These are phyloP conservation scores for Hemicordylus capensis DNA, from an alignment of 2,113 vertebrate species.

Conservation along the genomic window DNA sequence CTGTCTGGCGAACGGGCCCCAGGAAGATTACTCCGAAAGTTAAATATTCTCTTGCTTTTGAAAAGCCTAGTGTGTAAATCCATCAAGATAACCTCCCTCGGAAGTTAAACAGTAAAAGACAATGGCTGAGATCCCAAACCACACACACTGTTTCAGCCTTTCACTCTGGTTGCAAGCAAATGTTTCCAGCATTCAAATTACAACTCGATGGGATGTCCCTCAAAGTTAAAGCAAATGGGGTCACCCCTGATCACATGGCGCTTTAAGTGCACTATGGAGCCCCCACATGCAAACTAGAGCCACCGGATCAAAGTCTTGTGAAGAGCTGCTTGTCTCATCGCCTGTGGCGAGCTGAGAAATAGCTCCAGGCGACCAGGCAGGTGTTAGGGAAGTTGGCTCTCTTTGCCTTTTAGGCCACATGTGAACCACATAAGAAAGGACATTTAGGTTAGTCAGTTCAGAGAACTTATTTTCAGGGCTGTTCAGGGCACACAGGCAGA, in stretches of 20 bases:
- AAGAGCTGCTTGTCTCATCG: neutral
- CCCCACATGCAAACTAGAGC: neutral
- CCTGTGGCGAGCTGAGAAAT: neutral
- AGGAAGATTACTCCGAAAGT: neutral
- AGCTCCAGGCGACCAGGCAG: neutral
- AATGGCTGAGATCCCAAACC: neutral
- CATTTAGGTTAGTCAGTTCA: neutral
- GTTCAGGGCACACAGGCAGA: neutral
- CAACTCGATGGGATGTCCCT: neutral
- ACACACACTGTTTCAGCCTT: neutral
- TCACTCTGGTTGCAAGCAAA: neutral
- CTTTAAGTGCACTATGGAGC: neutral
- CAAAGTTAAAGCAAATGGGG: neutral
- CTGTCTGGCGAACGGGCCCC: neutral
- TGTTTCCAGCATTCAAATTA: neutral
- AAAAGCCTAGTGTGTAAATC: neutral
- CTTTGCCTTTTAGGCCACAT: neutral
- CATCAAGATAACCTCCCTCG: neutral
- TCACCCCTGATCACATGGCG: too few relatives aligned
- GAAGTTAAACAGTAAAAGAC: conserved; percentile 1
- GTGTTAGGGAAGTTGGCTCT: neutral
- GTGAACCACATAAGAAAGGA: neutral
- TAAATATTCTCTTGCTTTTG: neutral
- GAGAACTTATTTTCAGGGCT: neutral
- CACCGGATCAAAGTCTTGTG: neutral